Evolutionary conservation across 2,113 vertebrate genomes (phyloP).

Genomic region (Thinocorus orbignyianus): DNA sequence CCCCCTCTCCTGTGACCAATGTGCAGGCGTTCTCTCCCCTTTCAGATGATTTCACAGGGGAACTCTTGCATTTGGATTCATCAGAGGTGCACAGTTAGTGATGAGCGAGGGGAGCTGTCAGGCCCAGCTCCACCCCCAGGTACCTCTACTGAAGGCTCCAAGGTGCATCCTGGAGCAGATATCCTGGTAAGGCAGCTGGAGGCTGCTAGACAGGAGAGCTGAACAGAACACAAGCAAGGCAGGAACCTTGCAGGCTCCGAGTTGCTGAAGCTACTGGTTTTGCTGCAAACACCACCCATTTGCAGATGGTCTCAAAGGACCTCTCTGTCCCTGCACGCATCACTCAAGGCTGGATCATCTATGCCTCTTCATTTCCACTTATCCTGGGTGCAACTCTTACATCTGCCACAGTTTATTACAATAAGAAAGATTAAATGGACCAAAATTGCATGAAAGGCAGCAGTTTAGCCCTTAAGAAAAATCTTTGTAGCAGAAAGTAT

Average conservation of each 20-base stretch:
- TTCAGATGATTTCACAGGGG: not conserved
- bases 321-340: not conserved
- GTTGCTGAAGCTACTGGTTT: not conserved
- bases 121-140: not conserved
- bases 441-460: accelerated
- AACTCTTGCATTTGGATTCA: not conserved
- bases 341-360: not conserved
- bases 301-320: not conserved
- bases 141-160: not conserved
- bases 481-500: not conserved
- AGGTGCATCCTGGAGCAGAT: not conserved
- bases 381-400: not conserved
- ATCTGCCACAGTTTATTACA: not conserved
- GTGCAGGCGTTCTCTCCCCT: too few relatives aligned
- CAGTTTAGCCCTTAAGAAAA: not conserved
- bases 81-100: accelerated
- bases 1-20: not conserved
- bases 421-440: not conserved
- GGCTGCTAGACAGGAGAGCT: not conserved
- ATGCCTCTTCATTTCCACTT: not conserved
- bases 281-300: not conserved
- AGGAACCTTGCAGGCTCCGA: not conserved
- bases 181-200: not conserved
- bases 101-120: not conserved
- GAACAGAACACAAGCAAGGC: not conserved